A percentile compares a stretch with the other conserved stretches of the same genome.
Conservation (phyloP, 2,888 invertebrate species). For the Dolomedes plantarius region DNA sequence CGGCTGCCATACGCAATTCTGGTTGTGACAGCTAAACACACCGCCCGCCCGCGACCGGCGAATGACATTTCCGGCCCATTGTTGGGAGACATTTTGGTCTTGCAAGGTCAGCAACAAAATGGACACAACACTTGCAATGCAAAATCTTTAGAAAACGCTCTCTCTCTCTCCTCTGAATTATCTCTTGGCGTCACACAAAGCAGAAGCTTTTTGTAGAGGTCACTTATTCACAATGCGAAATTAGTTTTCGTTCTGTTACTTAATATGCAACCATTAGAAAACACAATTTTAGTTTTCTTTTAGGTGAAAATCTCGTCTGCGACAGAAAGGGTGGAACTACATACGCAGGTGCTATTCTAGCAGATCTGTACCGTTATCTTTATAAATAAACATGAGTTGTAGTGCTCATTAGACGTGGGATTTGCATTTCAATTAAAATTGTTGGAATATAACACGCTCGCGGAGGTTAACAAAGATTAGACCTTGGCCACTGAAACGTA, state of each 20-base stretch:
- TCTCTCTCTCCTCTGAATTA: not conserved
- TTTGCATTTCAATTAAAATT: no score
- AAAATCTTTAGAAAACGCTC: constrained; percentile 13
- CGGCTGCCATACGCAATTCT: constrained; percentile 7
- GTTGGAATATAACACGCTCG: no score
- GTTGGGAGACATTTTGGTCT: constrained; percentile 21
- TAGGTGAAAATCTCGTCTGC: no score
- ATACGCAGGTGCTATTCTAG: no score
- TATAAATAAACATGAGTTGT: no score
- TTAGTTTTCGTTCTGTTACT: not conserved
- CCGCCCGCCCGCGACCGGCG: constrained; percentile 20
- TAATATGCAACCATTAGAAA: no score
- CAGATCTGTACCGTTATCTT: no score
- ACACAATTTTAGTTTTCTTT: no score
- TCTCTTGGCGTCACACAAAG: not conserved
- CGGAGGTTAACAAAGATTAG: no score
- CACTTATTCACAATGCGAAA: not conserved
- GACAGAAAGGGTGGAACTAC: no score
- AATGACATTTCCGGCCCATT: constrained; percentile 58
- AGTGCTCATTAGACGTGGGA: no score
- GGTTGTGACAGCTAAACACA: not conserved
- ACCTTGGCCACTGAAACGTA: no score
- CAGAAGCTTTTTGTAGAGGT: not conserved
- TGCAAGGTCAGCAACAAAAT: constrained; percentile 50
- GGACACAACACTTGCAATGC: constrained; percentile 11